Percentiles rank a stretch among this genome's conserved stretches.
phyloP scores from a whole-genome alignment of 2,797 vertebrate species.

The Zalophus californianus region DNA sequence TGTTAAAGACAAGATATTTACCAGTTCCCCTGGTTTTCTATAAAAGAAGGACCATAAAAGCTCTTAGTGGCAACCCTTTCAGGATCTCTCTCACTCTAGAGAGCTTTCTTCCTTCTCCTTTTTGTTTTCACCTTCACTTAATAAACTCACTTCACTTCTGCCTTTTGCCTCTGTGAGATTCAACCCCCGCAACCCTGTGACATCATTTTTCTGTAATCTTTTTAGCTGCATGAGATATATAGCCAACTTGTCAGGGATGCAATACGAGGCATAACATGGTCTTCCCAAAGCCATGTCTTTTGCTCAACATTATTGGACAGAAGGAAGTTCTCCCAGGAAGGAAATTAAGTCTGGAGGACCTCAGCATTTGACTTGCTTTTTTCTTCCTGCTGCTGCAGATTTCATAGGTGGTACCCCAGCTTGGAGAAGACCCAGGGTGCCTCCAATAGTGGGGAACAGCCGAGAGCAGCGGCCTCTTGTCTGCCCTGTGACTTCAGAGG shows the following conservation, averaged over 20 bases:
- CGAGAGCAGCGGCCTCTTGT: not conserved
- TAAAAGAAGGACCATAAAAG: not conserved
- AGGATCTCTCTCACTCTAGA: not conserved
- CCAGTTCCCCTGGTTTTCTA: not conserved
- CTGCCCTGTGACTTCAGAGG: not conserved
- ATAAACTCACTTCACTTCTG: not conserved
- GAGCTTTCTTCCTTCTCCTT: not conserved
- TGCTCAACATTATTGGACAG: not conserved
- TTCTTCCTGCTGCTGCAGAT: not conserved
- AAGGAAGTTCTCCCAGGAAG: not conserved
- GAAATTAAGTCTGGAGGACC: not conserved
- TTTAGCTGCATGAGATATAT: not conserved
- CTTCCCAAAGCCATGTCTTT: not conserved
- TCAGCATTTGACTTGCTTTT: not conserved
- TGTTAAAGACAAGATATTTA: not conserved
- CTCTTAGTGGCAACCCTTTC: not conserved
- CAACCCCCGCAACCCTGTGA: not conserved
- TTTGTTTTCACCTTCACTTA: no score
- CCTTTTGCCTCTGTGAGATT: not conserved
- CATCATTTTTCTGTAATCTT: not conserved
- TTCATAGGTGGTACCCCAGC: not conserved
- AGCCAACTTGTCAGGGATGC: not conserved
- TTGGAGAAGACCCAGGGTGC: not conserved
- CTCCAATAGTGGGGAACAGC: not conserved
- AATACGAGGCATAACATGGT: slow-evolving; percentile 17